Conservation (phyloP, 30 jellyfish, hydroid and myxozoan genomes). For the Chironex yamaguchii region DNA sequence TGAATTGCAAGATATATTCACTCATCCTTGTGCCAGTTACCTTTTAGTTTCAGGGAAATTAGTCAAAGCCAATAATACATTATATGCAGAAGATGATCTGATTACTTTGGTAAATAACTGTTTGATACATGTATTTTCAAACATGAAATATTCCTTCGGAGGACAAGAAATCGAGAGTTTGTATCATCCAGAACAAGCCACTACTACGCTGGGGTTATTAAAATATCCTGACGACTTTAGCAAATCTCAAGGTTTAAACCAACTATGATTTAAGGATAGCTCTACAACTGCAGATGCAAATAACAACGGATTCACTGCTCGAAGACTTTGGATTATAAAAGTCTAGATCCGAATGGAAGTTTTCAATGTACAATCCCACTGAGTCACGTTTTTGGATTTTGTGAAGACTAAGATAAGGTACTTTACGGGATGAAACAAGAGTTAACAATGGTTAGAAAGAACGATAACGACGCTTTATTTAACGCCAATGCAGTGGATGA, state of each 20-base stretch:
- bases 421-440: neutral
- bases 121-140: neutral
- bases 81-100: neutral
- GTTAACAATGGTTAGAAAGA: neutral
- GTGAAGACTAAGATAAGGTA: neutral
- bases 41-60: neutral
- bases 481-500: neutral
- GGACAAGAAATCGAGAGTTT: neutral
- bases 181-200: neutral
- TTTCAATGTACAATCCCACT: neutral
- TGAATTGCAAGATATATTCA: neutral
- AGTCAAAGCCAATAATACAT: neutral
- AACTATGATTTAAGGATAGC: neutral
- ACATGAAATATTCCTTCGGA: neutral
- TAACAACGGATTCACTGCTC: neutral
- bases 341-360: neutral
- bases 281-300: neutral
- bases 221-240: neutral
- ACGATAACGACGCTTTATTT: neutral
- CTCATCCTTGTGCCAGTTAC: neutral
- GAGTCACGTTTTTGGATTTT: neutral
- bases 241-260: neutral
- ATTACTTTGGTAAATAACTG: neutral
- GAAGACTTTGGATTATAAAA: neutral
- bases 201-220: neutral